Conservation (phyloP, 2,113 vertebrate species). For the Micromys minutus region DNA sequence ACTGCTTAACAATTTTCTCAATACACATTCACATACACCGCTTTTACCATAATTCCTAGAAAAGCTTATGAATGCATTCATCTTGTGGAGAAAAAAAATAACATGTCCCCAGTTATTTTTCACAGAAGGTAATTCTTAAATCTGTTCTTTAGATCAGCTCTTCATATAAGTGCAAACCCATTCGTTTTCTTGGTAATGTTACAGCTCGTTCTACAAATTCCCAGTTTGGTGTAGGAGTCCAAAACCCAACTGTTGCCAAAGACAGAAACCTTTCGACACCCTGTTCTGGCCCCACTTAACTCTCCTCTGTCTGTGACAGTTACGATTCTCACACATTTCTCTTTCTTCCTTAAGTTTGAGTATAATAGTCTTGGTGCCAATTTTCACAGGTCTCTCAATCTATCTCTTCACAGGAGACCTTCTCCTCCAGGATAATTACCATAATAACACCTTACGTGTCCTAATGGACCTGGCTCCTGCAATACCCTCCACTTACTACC, state of each 20-base stretch:
- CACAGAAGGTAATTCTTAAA: neutral
- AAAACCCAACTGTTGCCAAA: neutral
- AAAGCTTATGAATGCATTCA: neutral
- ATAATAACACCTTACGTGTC: neutral
- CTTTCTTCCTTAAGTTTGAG: neutral
- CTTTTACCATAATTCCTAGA: neutral
- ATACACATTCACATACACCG: neutral
- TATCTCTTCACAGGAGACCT: neutral
- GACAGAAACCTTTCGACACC: neutral
- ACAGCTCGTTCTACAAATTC: neutral
- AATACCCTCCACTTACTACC: neutral
- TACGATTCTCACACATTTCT: neutral
- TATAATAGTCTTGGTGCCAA: neutral
- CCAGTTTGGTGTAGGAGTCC: neutral
- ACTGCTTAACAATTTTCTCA: slow-evolving; percentile 39
- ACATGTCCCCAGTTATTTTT: neutral
- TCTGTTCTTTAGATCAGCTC: neutral
- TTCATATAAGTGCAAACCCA: neutral
- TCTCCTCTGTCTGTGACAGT: neutral
- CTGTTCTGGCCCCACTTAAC: neutral
- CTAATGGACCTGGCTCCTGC: neutral
- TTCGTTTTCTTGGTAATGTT: slow-evolving; percentile 20
- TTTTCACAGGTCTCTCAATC: neutral
- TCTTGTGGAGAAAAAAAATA: neutral
- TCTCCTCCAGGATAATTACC: neutral